Conservation (phyloP, 2,888 invertebrate genomes). For the Leptopilina syphax region DNA sequence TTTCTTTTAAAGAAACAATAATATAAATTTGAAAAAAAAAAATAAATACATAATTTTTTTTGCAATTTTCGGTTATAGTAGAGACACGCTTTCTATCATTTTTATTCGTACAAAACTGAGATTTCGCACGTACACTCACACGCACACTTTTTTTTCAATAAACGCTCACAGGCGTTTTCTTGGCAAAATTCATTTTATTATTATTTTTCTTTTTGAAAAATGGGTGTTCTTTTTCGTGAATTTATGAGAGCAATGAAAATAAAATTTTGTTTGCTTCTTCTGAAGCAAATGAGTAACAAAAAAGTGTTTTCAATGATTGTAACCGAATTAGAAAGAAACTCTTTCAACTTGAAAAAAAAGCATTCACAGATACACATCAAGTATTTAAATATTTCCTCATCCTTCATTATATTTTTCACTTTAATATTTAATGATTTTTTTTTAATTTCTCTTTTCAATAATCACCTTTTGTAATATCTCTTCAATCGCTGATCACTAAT, state of each 20-base stretch:
- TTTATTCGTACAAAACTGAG: constrained; percentile 6
- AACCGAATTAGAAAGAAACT: not conserved
- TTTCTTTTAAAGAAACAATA: not conserved
- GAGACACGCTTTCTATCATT: not conserved
- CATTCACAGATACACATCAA: constrained; percentile 1
- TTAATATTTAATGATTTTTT: constrained; percentile 20
- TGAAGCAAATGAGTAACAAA: too few species aligned
- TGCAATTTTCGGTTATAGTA: not conserved
- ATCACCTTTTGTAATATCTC: not conserved
- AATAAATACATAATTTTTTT: not conserved
- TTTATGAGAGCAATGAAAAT: not conserved
- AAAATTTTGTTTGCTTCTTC: too few species aligned
- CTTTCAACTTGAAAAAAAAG: not conserved
- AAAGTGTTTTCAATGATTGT: not conserved
- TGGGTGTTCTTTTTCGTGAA: not conserved
- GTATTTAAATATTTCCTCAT: constrained; percentile 31
- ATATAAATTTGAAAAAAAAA: not conserved
- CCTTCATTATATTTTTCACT: constrained; percentile 2
- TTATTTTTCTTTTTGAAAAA: not conserved
- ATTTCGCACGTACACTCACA: constrained; percentile 21
- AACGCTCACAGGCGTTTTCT: not conserved
- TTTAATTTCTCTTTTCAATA: constrained; percentile 19
- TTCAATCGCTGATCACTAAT: constrained; percentile 43
- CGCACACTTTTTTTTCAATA: constrained; percentile 1
- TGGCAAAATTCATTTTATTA: not conserved